Evolutionary conservation across 2,888 invertebrate genomes (phyloP).

Genomic region (Sarcophaga variegata): DNA sequence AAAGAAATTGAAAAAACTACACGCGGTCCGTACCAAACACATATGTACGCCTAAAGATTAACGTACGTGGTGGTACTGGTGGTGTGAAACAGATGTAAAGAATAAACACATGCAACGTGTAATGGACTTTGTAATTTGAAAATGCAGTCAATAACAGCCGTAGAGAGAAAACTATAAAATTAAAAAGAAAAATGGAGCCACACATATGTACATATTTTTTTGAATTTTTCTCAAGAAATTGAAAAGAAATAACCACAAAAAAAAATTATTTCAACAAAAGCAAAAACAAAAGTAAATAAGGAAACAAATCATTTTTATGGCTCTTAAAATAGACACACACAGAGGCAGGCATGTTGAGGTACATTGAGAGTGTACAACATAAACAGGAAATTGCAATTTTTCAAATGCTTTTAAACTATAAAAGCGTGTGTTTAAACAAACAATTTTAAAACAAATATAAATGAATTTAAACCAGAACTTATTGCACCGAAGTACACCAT

Average conservation of each 20-base stretch:
- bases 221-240: constrained; percentile 15
- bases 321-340: constrained; percentile 30
- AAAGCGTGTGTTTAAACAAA: constrained; percentile 23
- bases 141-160: background rate
- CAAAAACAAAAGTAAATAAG: background rate
- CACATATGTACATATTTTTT: background rate
- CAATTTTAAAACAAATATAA: background rate
- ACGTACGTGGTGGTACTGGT: no score
- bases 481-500: background rate
- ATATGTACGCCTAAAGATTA: background rate
- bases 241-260: background rate
- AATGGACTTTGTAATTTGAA: constrained; percentile 13
- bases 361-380: background rate
- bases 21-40: background rate
- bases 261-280: background rate
- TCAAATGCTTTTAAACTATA: constrained; percentile 35
- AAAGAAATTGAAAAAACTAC: background rate
- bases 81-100: no score
- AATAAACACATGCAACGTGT: no score
- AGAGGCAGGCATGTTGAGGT: background rate
- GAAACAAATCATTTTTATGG: constrained; percentile 62
- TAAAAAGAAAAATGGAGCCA: background rate
- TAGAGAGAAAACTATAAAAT: background rate
- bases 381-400: constrained; percentile 67
- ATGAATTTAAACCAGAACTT: background rate